Base-by-base conservation (phyloP, 2,113 vertebrate species). In the Hirundichthys speculiger region DNA sequence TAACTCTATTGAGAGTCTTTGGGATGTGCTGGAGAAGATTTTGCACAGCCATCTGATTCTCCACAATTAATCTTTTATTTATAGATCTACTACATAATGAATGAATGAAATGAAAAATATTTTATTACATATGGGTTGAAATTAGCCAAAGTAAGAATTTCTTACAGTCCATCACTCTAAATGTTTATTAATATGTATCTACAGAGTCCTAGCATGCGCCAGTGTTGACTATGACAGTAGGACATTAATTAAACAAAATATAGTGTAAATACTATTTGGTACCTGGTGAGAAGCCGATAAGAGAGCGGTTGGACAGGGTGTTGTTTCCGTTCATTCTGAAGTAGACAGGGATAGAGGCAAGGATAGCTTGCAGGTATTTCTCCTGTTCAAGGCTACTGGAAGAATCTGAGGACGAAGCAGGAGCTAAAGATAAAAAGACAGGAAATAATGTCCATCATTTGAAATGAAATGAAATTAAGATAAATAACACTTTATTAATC, bases 381-480 rank as follows among this genome's bases (percentile, higher is more conserved):
- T 99, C 98, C 83, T 99, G 98, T 75, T 99, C 98, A 75, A 99
- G 95, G 78, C 96, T 99, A 90, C 95, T 98, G 80, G 96, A 99
- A 2, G 94, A 96, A 71, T 99, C 98, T 21, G 98, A 93, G 56
- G 97, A 93, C 1, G 94, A 94, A 69, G 93, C 82, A 19, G 96
- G 85, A 7, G 72, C 86, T 90, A 52, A 42, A 59, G 45, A 25
- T 19, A 50, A 16, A 64, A 58, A 49, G 0, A 46, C 3, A 38
- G 12, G 64, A 16, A 24, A 73, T 19, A n/a, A 70, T 16, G 18
- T 50, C 12, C 14, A 25, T 20, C 0, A 38, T 12, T 18, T 47
- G 18, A 3, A 66, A 34, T 15, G 5, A 20, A 14, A 30, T 3
- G n/a, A n/a, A n/a, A n/a, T n/a, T n/a, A n/a, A n/a, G n/a, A n/a